These are phyloP conservation scores for Troglohyphantes excavatus DNA, from an alignment of 2,888 invertebrate genomes.

Conservation along the genomic window DNA sequence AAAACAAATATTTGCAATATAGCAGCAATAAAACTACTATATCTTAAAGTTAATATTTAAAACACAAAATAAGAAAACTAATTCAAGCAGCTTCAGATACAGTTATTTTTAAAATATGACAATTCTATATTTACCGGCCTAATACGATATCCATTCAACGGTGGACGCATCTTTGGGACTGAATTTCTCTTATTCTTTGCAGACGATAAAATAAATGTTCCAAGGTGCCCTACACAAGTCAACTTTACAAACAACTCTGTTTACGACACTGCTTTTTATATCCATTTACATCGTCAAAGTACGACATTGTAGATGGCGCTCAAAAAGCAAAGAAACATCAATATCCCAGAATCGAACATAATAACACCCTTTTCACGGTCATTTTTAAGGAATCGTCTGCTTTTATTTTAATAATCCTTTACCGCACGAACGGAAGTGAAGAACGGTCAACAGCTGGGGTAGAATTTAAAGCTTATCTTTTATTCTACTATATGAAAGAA, in stretches of 20 bases:
- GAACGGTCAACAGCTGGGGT: neutral
- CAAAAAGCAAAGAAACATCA: neutral
- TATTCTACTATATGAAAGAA: neutral
- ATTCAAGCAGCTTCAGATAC: no score
- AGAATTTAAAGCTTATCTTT: neutral
- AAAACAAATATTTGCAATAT: no score
- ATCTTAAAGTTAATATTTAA: no score
- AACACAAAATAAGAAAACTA: no score
- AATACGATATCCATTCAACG: constrained; percentile 8
- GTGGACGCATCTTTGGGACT: constrained; percentile 66
- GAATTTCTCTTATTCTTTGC: neutral
- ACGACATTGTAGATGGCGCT: constrained; percentile 43
- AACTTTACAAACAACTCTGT: neutral
- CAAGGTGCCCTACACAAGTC: neutral
- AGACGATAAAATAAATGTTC: neutral
- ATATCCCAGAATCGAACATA: constrained; percentile 37
- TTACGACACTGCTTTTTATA: neutral
- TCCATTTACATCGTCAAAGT: neutral
- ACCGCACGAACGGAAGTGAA: constrained; percentile 36
- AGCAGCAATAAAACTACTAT: no score
- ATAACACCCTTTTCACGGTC: constrained; percentile 64
- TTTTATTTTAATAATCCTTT: neutral
- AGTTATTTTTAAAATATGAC: no score
- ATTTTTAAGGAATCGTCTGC: constrained; percentile 43
- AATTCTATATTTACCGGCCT: neutral